Conservation (phyloP, 2,797 vertebrate genomes). For the Amblyopsis hoosieri region DNA sequence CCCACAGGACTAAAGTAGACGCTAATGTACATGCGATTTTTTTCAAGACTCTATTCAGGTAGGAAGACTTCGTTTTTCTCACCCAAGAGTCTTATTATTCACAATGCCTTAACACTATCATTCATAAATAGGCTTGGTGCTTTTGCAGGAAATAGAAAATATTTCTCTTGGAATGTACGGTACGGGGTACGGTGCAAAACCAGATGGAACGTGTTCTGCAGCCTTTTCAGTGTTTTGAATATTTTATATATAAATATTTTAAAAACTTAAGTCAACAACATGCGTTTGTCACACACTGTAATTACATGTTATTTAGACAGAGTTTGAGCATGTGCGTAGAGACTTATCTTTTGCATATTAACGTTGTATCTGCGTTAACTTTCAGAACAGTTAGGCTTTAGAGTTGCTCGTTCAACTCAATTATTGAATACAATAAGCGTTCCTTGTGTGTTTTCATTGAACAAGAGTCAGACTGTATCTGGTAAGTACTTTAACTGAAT, state of each 20-base stretch:
- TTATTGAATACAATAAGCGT: neutral
- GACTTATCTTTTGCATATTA: no score
- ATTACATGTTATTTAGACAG: no score
- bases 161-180: neutral
- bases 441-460: neutral
- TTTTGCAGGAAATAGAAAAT: neutral
- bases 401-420: neutral
- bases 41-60: conserved; percentile 76
- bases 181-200: no score
- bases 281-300: neutral
- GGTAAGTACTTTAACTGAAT: neutral
- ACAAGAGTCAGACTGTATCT: neutral
- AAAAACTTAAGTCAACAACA: conserved; percentile 11
- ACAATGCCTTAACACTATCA: neutral
- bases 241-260: no score
- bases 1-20: conserved; percentile 21
- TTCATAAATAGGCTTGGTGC: conserved; percentile 4
- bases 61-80: conserved; percentile 31
- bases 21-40: conserved; percentile 72
- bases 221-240: no score
- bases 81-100: neutral
- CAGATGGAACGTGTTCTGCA: no score
- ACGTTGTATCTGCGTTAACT: no score
- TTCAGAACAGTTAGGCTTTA: no score
- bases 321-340: no score